Conservation (phyloP, 2,888 invertebrate species). For the Gerris lacustris region DNA sequence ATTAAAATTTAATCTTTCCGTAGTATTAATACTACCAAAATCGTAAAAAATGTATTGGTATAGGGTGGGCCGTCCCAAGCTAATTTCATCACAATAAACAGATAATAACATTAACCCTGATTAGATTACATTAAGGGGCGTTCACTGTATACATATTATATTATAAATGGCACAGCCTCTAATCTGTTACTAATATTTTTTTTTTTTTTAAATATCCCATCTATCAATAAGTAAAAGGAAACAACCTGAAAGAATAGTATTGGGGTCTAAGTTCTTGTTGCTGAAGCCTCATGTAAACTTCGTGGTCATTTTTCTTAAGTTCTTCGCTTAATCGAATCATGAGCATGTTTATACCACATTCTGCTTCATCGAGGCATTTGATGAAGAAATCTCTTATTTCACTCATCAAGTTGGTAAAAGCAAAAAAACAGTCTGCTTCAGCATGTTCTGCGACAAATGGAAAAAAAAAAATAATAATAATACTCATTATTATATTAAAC, state of each 20-base stretch:
- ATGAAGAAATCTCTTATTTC: slow-evolving; percentile 97
- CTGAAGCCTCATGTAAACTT: slow-evolving; percentile 62
- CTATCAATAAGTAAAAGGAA: background rate
- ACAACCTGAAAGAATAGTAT: slow-evolving; percentile 83
- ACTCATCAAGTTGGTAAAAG: slow-evolving; percentile 95
- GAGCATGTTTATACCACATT: slow-evolving; percentile 68
- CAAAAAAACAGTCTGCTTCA: slow-evolving; percentile 95
- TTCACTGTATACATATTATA: too few species aligned
- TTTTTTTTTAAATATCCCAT: too few species aligned
- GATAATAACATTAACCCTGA: too few species aligned
- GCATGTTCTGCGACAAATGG: slow-evolving; percentile 56
- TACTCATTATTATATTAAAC: slow-evolving; percentile 2
- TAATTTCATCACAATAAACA: too few species aligned
- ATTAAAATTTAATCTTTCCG: too few species aligned
- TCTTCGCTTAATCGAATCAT: slow-evolving; percentile 71
- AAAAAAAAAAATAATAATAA: background rate
- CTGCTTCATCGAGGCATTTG: slow-evolving; percentile 84
- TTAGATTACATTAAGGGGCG: too few species aligned
- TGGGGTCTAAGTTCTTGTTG: slow-evolving; percentile 83
- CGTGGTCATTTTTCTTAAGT: slow-evolving; percentile 62
- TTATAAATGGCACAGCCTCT: too few species aligned
- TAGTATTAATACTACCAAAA: too few species aligned
- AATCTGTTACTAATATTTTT: too few species aligned
- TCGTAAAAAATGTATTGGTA: too few species aligned
- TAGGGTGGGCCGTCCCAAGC: too few species aligned